phyloP scores from a whole-genome alignment of 2,888 invertebrate species.

The Pecten maximus region DNA sequence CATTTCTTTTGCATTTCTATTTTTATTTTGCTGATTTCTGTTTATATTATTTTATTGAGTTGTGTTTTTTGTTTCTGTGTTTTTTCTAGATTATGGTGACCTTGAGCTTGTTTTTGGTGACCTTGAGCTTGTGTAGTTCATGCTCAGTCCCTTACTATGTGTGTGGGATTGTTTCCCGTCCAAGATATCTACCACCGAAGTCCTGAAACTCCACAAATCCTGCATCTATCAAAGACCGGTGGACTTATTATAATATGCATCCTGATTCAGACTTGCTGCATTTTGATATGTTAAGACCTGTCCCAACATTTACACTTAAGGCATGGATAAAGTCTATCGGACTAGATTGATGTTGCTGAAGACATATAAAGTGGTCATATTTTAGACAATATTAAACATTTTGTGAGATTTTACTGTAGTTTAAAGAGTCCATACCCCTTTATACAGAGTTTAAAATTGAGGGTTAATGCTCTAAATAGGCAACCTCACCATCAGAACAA shows the following conservation, averaged over 20 bases:
- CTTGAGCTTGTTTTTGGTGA: constrained; percentile 26
- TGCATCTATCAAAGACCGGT: background rate
- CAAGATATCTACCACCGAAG: constrained; percentile 7
- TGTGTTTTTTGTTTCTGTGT: constrained; percentile 40
- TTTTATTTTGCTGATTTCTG: constrained; percentile 33
- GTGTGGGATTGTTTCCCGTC: constrained; percentile 29
- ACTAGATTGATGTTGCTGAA: background rate
- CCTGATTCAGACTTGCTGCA: background rate
- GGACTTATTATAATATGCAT: background rate
- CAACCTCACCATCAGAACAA: too few relatives aligned
- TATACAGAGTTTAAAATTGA: background rate
- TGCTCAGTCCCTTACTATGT: background rate
- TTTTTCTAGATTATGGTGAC: constrained; percentile 44
- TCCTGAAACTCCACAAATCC: background rate
- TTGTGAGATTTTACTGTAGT: background rate
- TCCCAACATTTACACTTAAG: background rate
- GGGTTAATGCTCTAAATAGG: background rate
- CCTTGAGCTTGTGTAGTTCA: constrained; percentile 12
- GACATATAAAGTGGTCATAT: background rate
- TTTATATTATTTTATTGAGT: constrained; percentile 33
- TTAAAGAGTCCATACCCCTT: background rate
- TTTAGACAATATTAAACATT: background rate
- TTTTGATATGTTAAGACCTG: background rate
- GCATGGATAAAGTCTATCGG: background rate
- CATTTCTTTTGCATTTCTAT: background rate